A percentile compares a stretch with the other conserved stretches of the same genome.
Evolutionary conservation across 2,797 vertebrate species (phyloP).

Genomic region (Remorina albescens): DNA sequence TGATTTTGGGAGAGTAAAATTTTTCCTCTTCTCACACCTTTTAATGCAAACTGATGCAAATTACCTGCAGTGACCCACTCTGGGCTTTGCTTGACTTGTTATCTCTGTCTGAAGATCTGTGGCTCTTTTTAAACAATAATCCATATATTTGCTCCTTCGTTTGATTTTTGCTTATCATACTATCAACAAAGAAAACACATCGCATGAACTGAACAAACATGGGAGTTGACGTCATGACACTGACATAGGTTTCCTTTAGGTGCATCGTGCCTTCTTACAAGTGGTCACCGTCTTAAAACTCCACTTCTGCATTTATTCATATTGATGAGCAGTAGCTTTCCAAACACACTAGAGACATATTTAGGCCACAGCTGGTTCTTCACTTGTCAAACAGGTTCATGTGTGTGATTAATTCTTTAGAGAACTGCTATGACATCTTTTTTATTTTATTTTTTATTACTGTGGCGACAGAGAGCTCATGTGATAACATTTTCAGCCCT

Average conservation of each 20-base stretch:
- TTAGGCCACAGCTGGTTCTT: not conserved
- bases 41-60: not conserved
- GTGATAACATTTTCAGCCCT: too few relatives aligned
- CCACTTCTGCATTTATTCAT: not conserved
- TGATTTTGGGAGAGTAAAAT: not conserved
- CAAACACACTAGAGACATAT: not conserved
- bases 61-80: not conserved
- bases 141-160: slow-evolving; percentile 36
- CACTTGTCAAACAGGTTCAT: slow-evolving; percentile 10
- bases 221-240: not conserved
- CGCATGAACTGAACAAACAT: slow-evolving; percentile 31
- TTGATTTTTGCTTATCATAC: slow-evolving; percentile 39
- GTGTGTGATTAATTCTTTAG: not conserved
- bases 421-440: not conserved
- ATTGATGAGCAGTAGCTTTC: not conserved
- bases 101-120: slow-evolving; percentile 21
- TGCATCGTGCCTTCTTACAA: not conserved
- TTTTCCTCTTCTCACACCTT: not conserved
- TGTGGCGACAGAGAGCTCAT: too few relatives aligned
- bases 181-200: slow-evolving; percentile 23
- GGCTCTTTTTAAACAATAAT: slow-evolving; percentile 18
- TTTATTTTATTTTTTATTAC: not conserved
- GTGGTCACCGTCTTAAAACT: not conserved
- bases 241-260: not conserved
- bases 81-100: not conserved